phyloP scores from a whole-genome alignment of 2,113 vertebrate genomes.

The Puma concolor region DNA sequence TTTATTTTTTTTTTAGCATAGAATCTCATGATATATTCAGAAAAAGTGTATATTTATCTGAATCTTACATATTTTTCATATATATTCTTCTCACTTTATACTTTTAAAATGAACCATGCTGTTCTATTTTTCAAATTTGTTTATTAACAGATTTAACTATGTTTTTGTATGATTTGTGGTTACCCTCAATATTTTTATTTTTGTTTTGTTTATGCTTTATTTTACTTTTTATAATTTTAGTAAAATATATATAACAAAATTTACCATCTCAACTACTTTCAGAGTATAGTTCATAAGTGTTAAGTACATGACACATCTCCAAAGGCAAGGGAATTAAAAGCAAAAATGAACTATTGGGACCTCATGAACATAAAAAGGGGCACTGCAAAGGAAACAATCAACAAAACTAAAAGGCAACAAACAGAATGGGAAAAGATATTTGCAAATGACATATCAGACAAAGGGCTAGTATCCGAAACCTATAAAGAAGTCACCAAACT shows the following conservation, averaged over 20 bases:
- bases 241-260: neutral
- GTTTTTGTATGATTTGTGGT: neutral
- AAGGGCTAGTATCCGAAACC: too few relatives aligned
- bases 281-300: neutral
- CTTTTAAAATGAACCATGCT: neutral
- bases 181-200: neutral
- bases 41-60: neutral
- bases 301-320: neutral
- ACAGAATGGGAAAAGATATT: too few relatives aligned
- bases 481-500: too few relatives aligned
- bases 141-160: neutral
- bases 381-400: too few relatives aligned
- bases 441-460: too few relatives aligned
- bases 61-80: neutral
- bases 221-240: neutral
- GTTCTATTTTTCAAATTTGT: neutral
- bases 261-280: neutral
- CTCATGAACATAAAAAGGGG: too few relatives aligned
- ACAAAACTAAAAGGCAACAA: too few relatives aligned
- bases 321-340: too few relatives aligned
- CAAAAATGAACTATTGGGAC: too few relatives aligned
- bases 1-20: neutral
- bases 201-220: neutral
- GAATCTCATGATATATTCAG: neutral
- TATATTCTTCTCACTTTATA: neutral